These are phyloP conservation scores for Ceriagrion tenellum DNA, from an alignment of 2,888 invertebrate genomes.

Conservation along the genomic window DNA sequence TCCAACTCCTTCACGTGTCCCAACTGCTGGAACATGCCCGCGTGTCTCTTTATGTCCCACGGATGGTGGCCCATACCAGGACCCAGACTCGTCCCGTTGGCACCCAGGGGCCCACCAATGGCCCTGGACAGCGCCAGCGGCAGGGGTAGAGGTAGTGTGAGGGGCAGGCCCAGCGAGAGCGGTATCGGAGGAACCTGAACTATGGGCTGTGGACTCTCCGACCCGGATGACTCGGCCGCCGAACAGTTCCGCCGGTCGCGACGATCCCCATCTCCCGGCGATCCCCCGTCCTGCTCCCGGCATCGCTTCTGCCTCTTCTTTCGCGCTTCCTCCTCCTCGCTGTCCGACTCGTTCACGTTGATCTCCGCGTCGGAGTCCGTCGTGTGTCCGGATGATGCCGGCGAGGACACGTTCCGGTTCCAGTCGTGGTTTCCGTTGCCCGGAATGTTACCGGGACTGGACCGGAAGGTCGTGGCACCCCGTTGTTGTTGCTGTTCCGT, in stretches of 20 bases:
- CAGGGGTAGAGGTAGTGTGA: conserved; percentile 26
- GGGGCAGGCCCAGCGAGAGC: conserved; percentile 28
- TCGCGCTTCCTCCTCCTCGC: conserved; percentile 76
- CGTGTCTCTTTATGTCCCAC: conserved; percentile 58
- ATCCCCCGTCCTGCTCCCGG: not conserved
- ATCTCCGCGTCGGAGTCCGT: conserved; percentile 88
- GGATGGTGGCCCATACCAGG: not conserved
- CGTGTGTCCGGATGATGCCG: not conserved
- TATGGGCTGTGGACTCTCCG: conserved; percentile 47
- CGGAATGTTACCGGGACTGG: not conserved
- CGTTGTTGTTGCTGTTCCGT: not conserved
- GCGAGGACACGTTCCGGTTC: conserved; percentile 15
- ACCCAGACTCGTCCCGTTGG: not conserved
- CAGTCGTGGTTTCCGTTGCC: too few relatives aligned
- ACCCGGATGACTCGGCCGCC: conserved; percentile 16
- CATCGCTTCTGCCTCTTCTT: conserved; percentile 17
- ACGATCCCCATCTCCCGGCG: conserved; percentile 27
- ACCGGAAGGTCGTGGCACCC: not conserved
- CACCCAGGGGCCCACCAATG: conserved; percentile 19
- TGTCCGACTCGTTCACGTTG: conserved; percentile 90
- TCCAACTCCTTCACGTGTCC: conserved; percentile 38
- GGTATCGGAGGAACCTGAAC: conserved; percentile 37
- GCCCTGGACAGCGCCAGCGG: conserved; percentile 38
- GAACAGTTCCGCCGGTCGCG: not conserved
- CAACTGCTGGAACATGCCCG: conserved; percentile 63